These are phyloP conservation scores for Platycnemis pennipes DNA, from an alignment of 2,888 invertebrate species.

Conservation along the genomic window DNA sequence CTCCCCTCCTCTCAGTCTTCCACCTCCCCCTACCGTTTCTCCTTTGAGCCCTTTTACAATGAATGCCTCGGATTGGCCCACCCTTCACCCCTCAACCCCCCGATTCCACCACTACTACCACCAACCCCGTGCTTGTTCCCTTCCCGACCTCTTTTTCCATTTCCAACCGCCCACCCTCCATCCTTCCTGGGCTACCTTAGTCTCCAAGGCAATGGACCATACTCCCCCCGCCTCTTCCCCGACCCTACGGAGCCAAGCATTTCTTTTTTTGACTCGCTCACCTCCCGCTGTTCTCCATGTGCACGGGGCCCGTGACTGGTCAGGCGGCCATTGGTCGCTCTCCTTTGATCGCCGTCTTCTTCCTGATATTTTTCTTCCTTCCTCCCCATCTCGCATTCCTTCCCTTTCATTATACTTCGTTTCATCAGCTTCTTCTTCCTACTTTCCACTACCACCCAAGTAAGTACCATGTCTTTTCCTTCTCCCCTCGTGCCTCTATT, in stretches of 20 bases:
- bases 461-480: background rate
- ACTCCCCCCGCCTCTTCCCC: background rate
- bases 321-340: background rate
- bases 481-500: background rate
- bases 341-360: slow-evolving; percentile 6
- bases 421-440: background rate
- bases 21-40: background rate
- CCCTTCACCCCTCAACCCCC: background rate
- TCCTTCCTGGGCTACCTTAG: background rate
- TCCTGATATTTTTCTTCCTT: background rate
- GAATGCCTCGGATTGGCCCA: background rate
- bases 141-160: background rate
- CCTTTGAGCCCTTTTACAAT: slow-evolving; percentile 30
- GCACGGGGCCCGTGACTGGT: background rate
- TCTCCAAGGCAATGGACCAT: background rate
- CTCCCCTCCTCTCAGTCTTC: background rate
- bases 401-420: background rate
- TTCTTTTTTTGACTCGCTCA: background rate
- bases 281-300: background rate
- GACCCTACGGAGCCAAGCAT: background rate
- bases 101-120: background rate
- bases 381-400: background rate
- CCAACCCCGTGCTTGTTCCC: background rate
- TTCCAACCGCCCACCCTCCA: background rate
- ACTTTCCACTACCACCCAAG: background rate